phyloP scores from a whole-genome alignment of 2,113 vertebrate genomes.

The Craseonycteris thonglongyai region DNA sequence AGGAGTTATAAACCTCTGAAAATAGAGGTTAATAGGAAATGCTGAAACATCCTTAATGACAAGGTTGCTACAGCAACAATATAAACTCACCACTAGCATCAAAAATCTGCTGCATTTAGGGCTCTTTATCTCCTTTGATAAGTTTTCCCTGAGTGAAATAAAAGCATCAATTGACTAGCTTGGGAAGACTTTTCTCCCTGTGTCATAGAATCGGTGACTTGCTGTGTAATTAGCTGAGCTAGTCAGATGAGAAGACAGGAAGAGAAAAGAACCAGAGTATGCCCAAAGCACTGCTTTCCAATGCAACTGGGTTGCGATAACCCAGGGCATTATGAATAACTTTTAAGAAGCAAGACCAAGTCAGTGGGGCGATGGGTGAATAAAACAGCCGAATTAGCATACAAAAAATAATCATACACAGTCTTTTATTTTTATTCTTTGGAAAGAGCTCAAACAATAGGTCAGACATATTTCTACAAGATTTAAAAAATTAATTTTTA shows the following conservation, averaged over 20 bases:
- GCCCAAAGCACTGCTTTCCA: neutral
- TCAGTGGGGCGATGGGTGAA: neutral
- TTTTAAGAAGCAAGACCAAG: neutral
- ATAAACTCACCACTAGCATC: conserved; percentile 61
- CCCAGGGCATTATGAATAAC: neutral
- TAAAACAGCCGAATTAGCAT: neutral
- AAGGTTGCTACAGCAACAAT: conserved; percentile 75
- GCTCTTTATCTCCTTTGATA: conserved; percentile 54
- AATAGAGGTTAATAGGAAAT: conserved; percentile 80
- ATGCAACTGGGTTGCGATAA: neutral
- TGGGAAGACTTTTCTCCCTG: neutral
- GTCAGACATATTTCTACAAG: neutral
- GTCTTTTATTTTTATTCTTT: neutral
- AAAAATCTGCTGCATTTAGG: conserved; percentile 60
- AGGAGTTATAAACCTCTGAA: conserved; percentile 80
- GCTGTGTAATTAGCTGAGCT: conserved; percentile 48
- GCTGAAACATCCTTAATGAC: conserved; percentile 80
- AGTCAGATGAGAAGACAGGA: neutral
- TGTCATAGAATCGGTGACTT: conserved; percentile 41
- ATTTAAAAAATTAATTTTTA: neutral
- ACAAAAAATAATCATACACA: neutral
- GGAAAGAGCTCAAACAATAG: neutral
- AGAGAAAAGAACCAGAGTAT: neutral
- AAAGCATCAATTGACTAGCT: conserved; percentile 45
- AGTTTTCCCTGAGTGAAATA: conserved; percentile 52